Evolutionary conservation across 2,113 vertebrate species (phyloP).

Genomic region (Silurus asotus): DNA sequence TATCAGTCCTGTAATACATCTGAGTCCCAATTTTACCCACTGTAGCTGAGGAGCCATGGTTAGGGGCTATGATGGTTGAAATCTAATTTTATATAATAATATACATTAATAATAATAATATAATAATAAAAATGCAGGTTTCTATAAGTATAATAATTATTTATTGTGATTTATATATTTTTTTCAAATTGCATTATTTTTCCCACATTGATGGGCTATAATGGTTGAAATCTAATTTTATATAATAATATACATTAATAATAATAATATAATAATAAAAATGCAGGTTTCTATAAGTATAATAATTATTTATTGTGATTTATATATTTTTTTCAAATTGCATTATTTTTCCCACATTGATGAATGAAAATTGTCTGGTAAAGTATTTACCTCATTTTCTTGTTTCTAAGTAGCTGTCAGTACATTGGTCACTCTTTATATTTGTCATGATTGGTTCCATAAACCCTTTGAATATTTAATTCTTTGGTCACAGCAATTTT

Average conservation of each 20-base stretch:
- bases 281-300: background rate
- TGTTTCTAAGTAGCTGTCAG: background rate
- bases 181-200: background rate
- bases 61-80: background rate
- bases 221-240: background rate
- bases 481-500: background rate
- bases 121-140: background rate
- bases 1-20: background rate
- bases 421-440: background rate
- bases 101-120: no score
- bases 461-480: background rate
- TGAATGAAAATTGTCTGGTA: background rate
- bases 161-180: background rate
- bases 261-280: no score
- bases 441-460: background rate
- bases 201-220: no score
- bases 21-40: background rate
- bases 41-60: background rate
- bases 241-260: no score
- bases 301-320: background rate
- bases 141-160: background rate
- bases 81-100: background rate
- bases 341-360: background rate
- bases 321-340: no score
- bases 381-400: background rate